phyloP scores from a whole-genome alignment of 2,797 vertebrate genomes.

The Cuniculus paca region DNA sequence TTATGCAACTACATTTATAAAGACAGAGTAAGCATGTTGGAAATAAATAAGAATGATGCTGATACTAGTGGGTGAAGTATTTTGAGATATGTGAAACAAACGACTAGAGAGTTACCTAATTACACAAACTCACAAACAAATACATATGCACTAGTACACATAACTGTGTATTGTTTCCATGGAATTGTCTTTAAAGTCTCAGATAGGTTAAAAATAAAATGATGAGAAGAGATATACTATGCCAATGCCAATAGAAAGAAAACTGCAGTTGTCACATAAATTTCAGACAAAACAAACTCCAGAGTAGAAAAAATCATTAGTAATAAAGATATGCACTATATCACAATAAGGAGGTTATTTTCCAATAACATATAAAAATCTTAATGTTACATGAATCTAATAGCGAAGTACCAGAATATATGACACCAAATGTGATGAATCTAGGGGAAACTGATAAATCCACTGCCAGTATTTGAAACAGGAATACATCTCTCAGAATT shows the following conservation, averaged over 20 bases:
- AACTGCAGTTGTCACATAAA: neutral
- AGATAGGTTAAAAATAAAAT: neutral
- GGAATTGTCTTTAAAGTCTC: neutral
- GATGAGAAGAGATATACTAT: neutral
- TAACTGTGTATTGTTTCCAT: neutral
- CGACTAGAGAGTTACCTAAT: neutral
- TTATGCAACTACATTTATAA: neutral
- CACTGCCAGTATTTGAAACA: neutral
- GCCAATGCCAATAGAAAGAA: neutral
- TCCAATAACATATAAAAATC: neutral
- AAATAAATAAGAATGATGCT: neutral
- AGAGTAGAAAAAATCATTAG: neutral
- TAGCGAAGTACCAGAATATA: neutral
- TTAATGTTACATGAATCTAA: neutral
- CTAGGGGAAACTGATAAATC: neutral
- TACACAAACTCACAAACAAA: neutral
- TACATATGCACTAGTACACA: neutral
- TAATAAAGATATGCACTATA: neutral
- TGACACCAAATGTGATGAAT: neutral
- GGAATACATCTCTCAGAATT: neutral
- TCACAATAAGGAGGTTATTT: neutral
- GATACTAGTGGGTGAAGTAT: neutral
- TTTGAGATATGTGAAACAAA: neutral
- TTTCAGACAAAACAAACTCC: neutral
- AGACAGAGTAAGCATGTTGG: neutral